Percentiles rank a stretch among this genome's conserved stretches.
phyloP scores from a whole-genome alignment of 2,888 invertebrate genomes.

The Trissolcus brochymenae region DNA sequence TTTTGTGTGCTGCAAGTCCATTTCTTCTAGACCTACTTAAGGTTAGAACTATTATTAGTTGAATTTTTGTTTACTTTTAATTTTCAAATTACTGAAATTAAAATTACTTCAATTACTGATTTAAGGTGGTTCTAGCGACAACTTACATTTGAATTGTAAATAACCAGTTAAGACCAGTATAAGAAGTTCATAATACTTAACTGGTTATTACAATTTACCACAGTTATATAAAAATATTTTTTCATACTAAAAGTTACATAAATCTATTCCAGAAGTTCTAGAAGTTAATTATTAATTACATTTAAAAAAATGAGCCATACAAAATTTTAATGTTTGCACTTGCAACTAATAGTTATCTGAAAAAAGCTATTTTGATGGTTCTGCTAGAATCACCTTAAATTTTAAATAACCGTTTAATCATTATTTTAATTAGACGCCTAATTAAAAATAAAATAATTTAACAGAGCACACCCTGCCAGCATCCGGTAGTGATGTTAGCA shows the following conservation, averaged over 20 bases:
- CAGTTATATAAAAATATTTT: too few species aligned
- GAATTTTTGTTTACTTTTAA: conserved; percentile 13
- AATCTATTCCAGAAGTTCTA: neutral
- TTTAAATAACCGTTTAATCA: neutral
- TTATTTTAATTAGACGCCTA: neutral
- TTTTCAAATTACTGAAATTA: too few species aligned
- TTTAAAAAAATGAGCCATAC: neutral
- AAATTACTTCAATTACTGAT: neutral
- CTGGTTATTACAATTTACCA: too few species aligned
- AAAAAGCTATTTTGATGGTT: too few species aligned
- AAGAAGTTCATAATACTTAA: too few species aligned
- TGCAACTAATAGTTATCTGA: too few species aligned
- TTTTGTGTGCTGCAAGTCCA: conserved; percentile 81
- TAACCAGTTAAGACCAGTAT: too few species aligned
- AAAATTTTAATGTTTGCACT: too few species aligned
- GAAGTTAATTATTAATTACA: neutral
- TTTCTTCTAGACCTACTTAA: conserved; percentile 80
- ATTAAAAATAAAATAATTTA: conserved; percentile 6
- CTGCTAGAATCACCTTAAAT: neutral
- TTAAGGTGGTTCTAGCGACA: too few species aligned
- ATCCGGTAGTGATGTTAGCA: conserved; percentile 82
- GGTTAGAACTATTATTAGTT: conserved; percentile 69
- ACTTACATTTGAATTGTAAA: too few species aligned
- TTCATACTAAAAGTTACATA: too few species aligned
- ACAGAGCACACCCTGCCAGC: conserved; percentile 81